Evolutionary conservation across 2,113 vertebrate genomes (phyloP).

Genomic region (Rattus rattus): DNA sequence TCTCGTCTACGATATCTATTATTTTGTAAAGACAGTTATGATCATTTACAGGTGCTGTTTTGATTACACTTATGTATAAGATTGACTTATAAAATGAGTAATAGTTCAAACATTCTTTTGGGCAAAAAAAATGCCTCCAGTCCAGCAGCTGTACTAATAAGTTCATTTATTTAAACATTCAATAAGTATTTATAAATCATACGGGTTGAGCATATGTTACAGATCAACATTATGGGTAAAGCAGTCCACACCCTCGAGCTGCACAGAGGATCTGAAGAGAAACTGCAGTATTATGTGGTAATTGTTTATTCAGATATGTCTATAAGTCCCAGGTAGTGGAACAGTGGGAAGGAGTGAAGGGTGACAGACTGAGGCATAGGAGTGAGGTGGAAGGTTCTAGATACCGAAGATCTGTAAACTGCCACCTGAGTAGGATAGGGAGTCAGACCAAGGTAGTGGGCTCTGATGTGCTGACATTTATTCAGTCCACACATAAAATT

Average conservation of each 20-base stretch:
- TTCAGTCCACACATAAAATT: not conserved
- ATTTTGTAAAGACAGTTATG: slow-evolving; percentile 86
- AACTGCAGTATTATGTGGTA: not conserved
- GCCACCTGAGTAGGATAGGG: not conserved
- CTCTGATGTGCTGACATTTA: not conserved
- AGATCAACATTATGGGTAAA: not conserved
- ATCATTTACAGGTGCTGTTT: slow-evolving; percentile 86
- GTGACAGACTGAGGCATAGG: not conserved
- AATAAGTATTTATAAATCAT: not conserved
- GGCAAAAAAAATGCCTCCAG: slow-evolving; percentile 52
- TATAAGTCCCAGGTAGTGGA: not conserved
- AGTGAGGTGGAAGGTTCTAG: not conserved
- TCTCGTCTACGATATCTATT: slow-evolving; percentile 79
- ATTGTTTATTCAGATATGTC: not conserved
- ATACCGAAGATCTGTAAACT: not conserved
- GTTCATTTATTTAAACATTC: slow-evolving; percentile 16
- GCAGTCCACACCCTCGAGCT: not conserved
- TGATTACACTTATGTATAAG: slow-evolving; percentile 88
- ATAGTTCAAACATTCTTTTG: slow-evolving; percentile 87
- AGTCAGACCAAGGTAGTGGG: not conserved
- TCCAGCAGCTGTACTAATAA: not conserved
- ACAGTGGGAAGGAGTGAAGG: not conserved
- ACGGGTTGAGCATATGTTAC: not conserved
- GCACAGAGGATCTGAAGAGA: not conserved
- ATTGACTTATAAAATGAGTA: slow-evolving; percentile 88